Evolutionary conservation across 1,140 invertebrate species (phyloP).

Genomic region (Bombus confusus): DNA sequence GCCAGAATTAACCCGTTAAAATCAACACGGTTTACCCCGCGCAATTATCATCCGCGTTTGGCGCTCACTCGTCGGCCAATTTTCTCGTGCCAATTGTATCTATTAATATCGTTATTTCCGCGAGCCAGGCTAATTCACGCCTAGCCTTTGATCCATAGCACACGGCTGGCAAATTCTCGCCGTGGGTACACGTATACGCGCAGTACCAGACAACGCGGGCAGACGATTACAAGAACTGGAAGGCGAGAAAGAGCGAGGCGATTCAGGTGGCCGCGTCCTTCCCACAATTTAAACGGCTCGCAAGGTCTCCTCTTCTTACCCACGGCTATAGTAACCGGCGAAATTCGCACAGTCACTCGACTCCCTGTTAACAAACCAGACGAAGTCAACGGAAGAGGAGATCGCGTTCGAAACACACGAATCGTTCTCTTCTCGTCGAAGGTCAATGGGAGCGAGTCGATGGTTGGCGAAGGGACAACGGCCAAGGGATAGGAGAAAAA

Average conservation of each 20-base stretch:
- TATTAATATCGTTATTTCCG: neutral
- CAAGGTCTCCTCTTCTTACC: neutral
- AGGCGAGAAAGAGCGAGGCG: constrained; percentile 9
- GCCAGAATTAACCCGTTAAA: neutral
- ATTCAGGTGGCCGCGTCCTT: constrained; percentile 35
- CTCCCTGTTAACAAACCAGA: constrained; percentile 61
- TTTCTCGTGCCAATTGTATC: neutral
- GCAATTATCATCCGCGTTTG: constrained; percentile 1
- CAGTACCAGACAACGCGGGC: neutral
- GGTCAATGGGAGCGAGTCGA: constrained; percentile 44
- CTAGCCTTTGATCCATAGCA: neutral
- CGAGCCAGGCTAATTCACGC: neutral
- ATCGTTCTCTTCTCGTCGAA: constrained; percentile 52
- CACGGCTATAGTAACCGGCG: constrained; percentile 11
- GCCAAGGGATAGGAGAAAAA: neutral
- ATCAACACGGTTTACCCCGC: neutral
- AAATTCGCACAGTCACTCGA: constrained; percentile 60
- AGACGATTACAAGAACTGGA: constrained; percentile 37
- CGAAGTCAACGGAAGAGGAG: constrained; percentile 2
- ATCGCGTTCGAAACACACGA: constrained; percentile 52
- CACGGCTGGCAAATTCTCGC: neutral
- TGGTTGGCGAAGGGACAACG: constrained; percentile 11
- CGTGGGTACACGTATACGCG: no score
- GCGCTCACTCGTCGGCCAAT: neutral
- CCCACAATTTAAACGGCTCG: constrained; percentile 55